Base-by-base conservation (phyloP, 2,888 invertebrate genomes). In the Catocala nupta region DNA sequence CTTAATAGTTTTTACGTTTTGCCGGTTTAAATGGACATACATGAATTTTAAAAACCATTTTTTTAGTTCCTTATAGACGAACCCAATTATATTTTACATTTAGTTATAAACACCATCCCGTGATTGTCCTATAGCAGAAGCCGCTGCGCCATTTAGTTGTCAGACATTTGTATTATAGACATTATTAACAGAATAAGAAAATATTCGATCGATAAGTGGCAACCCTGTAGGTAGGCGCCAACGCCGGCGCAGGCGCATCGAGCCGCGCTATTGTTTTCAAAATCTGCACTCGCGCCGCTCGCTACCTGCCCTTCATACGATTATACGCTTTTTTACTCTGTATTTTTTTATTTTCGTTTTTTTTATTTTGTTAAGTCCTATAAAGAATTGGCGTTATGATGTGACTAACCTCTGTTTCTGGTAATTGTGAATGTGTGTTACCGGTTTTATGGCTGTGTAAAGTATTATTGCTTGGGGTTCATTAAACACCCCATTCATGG, bases 161-260 rank as follows among this genome's bases (percentile, higher is more conserved):
- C 4, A 25, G 36, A 9, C 9, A 8, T 7, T 39, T 8, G 9
- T 39, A 8, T 7, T 6, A 39, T 39, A 8, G 8, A 7, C 47
- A 9, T 8, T 16, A 47, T 47, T 47, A 16, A 39, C 2, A 39
- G 9, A 39, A 39, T 9, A 39, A 8, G 9, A 39, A 39, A 39
- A 39, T 1, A 39, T 33, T 56, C 49, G 42, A 59, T 56, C 4
- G 39, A 52, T 58, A 42, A 36, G 55, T 62, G 80, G 42, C 84
- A 85, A 56, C 84, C 85, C 84, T 85, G 56, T 65, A 71, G 71
- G 70, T 78, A 78, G 79, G 79, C 77, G 79, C 82, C 80, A 77
- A 59, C 66, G 75, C 71, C 70, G 70, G 76, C 77, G 78, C 82
- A 68, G 36, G 68, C 78, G 70, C 69, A 71, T 67, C 73, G 72